Base-by-base conservation (phyloP, 2,797 vertebrate species). In the Chromobotia macracanthus region DNA sequence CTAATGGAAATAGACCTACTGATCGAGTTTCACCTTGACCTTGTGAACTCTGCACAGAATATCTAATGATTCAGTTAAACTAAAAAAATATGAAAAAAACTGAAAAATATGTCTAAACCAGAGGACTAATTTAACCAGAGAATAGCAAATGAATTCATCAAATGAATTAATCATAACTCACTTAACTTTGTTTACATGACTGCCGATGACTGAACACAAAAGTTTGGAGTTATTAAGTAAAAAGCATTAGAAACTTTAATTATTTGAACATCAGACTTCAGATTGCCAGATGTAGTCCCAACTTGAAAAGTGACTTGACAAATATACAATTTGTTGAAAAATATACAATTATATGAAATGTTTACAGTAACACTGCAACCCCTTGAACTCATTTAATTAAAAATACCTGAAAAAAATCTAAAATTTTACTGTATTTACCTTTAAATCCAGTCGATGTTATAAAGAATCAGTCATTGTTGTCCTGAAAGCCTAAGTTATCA, bases 251-350 rank as follows among this genome's bases (percentile, higher is more conserved):
- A 2, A 67, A 19, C 21, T 23, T 61, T 61, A 60, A 69, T 0
- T 18, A 13, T 69, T 35, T 31, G 9, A 61, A 50, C 5, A 69
- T 77, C 75, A 69, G 41, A n/a, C 15, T 50, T 60, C 56, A 61
- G 50, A 2, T 51, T 41, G 53, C 35, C 71, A 50, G 38, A 25
- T 58, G 58, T 71, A 75, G 25, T 69, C 44, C 69, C 48, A 46
- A 75, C 65, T 79, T 72, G 51, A 72, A 31, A 64, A 68, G 69
- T 67, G 74, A 50, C 63, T 63, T 73, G 80, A 82, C 31, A 1
- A 31, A 31, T 31, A n/a, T n/a, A 72, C 80, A 69, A 76, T 60
- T 63, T 72, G 70, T 79, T 76, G n/a, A n/a, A n/a, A 21, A 31
- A 31, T 31, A 31, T 31, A 31, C 3, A 31, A 31, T 31, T 31